Base-by-base conservation (phyloP, 2,797 vertebrate genomes). In the Moxostoma hubbsi region DNA sequence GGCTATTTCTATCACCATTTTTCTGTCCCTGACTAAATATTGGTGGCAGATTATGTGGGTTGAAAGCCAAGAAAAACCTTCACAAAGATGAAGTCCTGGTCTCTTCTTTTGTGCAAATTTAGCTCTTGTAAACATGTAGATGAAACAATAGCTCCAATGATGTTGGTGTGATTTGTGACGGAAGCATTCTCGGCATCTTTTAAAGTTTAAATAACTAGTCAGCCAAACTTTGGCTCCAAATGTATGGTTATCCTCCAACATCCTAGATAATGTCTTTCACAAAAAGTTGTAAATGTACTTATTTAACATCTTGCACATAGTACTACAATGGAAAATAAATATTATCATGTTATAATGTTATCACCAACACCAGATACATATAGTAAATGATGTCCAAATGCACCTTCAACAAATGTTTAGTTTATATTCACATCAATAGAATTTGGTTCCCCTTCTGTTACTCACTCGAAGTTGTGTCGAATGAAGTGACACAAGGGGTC, bases 11-110 rank as follows among this genome's bases (percentile, higher is more conserved):
- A 83, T 54, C 77, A 73, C 77, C 86, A 70, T 55, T 55, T 85
- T 83, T 80, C 78, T 18, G 82, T 77, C 84, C 77, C 85, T 80
- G 77, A 86, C 74, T 87, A 87, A 91, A 90, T 85, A 80, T 88
- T 69, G 8, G 46, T 78, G 82, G 81, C 84, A 87, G 82, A 86
- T 85, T 82, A 79, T 85, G 87, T 71, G 64, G 77, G 74, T 85
- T 84, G 66, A 74, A 85, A 88, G 80, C 81, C 81, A 89, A 80
- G 55, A 54, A 24, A 71, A 88, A 81, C 50, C 73, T 81, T 87
- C 70, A 65, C 61, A 64, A 51, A 72, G 75, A 83, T 88, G 62
- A 88, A 89, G 82, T 84, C 71, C 49, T 73, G 82, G 87, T 88
- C 82, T 83, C 82, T 84, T 87, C 85, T 46, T 65, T 54, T 75